Conservation (phyloP, 2,113 vertebrate genomes). For the Dicerorhinus sumatrensis region DNA sequence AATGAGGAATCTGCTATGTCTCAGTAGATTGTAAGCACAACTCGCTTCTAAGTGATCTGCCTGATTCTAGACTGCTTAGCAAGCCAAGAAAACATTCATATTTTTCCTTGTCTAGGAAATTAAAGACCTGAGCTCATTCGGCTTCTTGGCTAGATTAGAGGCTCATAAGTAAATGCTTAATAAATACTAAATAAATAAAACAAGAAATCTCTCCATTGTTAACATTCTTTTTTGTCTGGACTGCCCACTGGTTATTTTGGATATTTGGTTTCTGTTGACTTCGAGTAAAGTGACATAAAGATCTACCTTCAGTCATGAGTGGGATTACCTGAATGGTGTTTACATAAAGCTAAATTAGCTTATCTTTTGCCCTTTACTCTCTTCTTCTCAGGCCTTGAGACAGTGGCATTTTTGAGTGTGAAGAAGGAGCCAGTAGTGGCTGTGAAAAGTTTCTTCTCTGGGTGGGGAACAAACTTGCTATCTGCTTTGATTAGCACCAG, state of each 20-base stretch:
- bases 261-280: slow-evolving; percentile 60
- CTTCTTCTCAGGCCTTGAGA: slow-evolving; percentile 52
- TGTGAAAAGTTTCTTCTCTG: slow-evolving; percentile 14
- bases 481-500: slow-evolving; percentile 28
- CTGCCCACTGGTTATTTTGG: slow-evolving; percentile 29
- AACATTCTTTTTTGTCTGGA: slow-evolving; percentile 35
- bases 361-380: slow-evolving; percentile 53
- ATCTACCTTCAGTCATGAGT: background rate
- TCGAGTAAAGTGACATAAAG: slow-evolving; percentile 29
- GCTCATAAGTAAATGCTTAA: slow-evolving; percentile 56
- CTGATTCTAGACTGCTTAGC: slow-evolving; percentile 30
- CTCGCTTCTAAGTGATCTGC: background rate
- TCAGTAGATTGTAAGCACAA: background rate
- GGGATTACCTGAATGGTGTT: slow-evolving; percentile 31
- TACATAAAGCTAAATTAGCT: slow-evolving; percentile 44
- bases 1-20: background rate
- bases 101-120: slow-evolving; percentile 48
- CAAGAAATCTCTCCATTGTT: slow-evolving; percentile 47
- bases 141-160: slow-evolving; percentile 31
- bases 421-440: background rate
- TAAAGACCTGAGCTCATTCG: slow-evolving; percentile 12
- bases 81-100: background rate
- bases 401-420: background rate
- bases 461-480: background rate
- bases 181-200: slow-evolving; percentile 46